phyloP scores from a whole-genome alignment of 2,113 vertebrate species.

The Macrotis lagotis region DNA sequence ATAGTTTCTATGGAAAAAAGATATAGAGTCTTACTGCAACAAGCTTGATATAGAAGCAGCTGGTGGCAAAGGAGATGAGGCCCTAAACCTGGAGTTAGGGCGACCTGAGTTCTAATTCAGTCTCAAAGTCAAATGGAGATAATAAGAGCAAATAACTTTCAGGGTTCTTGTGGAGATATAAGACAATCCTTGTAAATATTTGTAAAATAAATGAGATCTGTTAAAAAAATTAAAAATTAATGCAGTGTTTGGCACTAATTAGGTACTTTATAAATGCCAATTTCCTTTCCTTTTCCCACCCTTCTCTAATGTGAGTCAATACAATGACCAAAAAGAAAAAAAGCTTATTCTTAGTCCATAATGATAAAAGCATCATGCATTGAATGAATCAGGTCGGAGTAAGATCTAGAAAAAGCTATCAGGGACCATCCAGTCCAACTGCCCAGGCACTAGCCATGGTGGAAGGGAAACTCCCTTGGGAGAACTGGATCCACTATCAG shows the following conservation, averaged over 20 bases:
- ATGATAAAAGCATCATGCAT: no score
- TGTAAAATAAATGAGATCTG: not conserved
- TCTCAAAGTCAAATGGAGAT: not conserved
- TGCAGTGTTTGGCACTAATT: not conserved
- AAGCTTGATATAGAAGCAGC: not conserved
- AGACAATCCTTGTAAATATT: not conserved
- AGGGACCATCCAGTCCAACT: no score
- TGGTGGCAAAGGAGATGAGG: not conserved
- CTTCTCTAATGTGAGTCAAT: no score
- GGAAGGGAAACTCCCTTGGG: no score
- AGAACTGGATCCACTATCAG: not conserved
- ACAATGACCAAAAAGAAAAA: no score
- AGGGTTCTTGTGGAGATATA: not conserved
- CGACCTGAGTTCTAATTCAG: not conserved
- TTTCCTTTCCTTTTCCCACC: not conserved
- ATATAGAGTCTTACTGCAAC: not conserved
- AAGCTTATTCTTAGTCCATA: no score
- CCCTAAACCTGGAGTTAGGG: not conserved
- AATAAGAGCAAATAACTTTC: not conserved
- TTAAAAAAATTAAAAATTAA: no score
- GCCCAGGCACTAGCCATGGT: no score
- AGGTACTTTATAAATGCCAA: not conserved
- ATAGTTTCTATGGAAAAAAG: not conserved
- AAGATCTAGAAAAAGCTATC: no score
- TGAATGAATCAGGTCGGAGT: no score